These are phyloP conservation scores for Apamea epomidion DNA, from an alignment of 2,888 invertebrate genomes.

Conservation along the genomic window DNA sequence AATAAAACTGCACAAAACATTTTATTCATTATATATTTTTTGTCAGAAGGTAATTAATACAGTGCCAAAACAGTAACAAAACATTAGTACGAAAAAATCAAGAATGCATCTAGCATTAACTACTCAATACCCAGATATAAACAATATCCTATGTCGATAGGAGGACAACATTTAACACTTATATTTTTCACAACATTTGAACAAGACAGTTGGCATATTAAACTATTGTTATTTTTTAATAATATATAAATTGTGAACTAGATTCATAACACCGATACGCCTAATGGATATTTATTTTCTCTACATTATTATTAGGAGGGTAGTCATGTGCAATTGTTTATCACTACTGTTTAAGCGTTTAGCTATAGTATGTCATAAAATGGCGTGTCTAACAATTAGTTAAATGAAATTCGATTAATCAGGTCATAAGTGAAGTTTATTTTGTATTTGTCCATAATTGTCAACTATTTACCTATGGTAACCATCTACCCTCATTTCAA, in stretches of 20 bases:
- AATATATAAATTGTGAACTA: constrained; percentile 85
- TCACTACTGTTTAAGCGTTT: constrained; percentile 40
- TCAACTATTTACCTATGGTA: neutral
- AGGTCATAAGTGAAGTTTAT: constrained; percentile 54
- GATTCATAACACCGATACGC: constrained; percentile 87
- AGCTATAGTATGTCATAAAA: constrained; percentile 18
- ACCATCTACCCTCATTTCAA: neutral
- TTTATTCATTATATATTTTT: constrained; percentile 90
- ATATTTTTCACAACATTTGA: constrained; percentile 87
- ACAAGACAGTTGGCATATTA: constrained; percentile 85
- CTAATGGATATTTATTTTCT: constrained; percentile 84
- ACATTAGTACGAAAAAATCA: constrained; percentile 89
- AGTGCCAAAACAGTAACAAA: constrained; percentile 91
- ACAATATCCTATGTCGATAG: constrained; percentile 80
- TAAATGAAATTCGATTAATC: constrained; percentile 55
- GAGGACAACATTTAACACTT: constrained; percentile 87
- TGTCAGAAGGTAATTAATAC: constrained; percentile 91
- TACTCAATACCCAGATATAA: constrained; percentile 84
- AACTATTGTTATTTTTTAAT: constrained; percentile 65
- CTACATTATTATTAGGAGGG: constrained; percentile 78
- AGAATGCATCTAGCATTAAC: constrained; percentile 89
- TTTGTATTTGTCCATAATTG: constrained; percentile 23
- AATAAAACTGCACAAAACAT: constrained; percentile 83
- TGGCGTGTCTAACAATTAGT: constrained; percentile 18
- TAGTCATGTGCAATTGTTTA: constrained; percentile 75